Evolutionary conservation across 2,888 invertebrate species (phyloP), one percentile per base, ranked within the genome.

Genomic region (Stenoptilia bipunctidactyla): DNA sequence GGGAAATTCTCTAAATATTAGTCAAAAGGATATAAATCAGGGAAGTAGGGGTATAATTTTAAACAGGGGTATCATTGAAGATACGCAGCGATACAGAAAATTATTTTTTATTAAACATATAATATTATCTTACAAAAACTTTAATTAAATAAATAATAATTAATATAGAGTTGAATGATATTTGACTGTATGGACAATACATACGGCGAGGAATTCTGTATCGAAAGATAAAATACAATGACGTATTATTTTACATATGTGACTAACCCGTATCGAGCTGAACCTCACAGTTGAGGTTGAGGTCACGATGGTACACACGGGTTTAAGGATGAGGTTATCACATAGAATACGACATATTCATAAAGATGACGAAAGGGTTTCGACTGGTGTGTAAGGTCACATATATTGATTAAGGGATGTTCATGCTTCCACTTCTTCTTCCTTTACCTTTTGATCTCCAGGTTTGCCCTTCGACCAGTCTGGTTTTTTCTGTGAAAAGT

Each of bases 391-490:
- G 55, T 58, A 55, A 30, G 68, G 72, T 75, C 75, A 76, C 61
- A 53, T 61, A 62, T 68, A 61, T 66, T 56, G 20, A 57, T 57
- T 56, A 61, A 58, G 56, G 60, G 55, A 55, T 62, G 49, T 79
- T 92, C 90, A 93, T 90, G 92, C 93, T 86, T 93, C 93, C 79
- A 89, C 89, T 75, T 88, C 88, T 80, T 89, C 89, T 82, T 90
- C 90, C 82, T 91, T 93, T 86, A 91, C 92, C 88, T 92, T 92
- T 91, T 93, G 93, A 83, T 94, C 93, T 68, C 92, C 92, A 73
- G 90, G 89, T 75, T 93, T 93, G 85, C 88, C 88, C 89, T 95
- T 95, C 76, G 94, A 94, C 94, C 94, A 95, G 87, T 95, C 95
- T 65, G 94, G 94, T 85, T 95, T 95, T 88, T 94, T 94, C 93